phyloP scores from a whole-genome alignment of 37 sponge, comb jelly and placozoan genomes.

The Diacarnus erythraeanus region DNA sequence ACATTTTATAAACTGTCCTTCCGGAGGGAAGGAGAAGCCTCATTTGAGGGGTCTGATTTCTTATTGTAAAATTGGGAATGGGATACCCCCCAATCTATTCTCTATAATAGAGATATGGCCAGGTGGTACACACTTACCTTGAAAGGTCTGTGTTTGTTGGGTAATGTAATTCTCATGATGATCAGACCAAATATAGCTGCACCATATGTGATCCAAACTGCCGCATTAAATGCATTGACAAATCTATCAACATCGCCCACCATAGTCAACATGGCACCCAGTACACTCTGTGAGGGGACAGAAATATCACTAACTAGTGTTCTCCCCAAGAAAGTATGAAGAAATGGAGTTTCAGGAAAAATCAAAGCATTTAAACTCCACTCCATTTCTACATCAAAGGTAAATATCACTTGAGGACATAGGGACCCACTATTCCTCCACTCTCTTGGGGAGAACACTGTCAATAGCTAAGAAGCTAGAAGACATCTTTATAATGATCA shows the following conservation, averaged over 20 bases:
- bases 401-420: no score
- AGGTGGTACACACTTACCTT: conserved; percentile 33
- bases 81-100: not conserved
- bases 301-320: no score
- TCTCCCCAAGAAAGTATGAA: no score
- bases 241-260: conserved; percentile 41
- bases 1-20: no score
- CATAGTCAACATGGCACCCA: not conserved
- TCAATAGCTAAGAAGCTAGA: conserved; percentile 49
- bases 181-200: conserved; percentile 42
- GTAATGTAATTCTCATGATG: conserved; percentile 66
- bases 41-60: no score
- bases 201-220: conserved; percentile 58
- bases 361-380: no score
- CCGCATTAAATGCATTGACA: conserved; percentile 53
- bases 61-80: no score
- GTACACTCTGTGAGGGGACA: conserved; percentile 33
- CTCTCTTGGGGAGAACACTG: conserved; percentile 38
- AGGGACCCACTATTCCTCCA: no score
- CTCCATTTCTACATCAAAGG: no score
- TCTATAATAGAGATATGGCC: not conserved
- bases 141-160: conserved; percentile 40
- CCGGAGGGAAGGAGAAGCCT: no score
- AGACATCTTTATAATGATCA: not conserved
- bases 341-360: no score